Evolutionary conservation across 1,140 invertebrate genomes (phyloP), one percentile per base, ranked within the genome.

Genomic region (Polypedilum vanderplanki): DNA sequence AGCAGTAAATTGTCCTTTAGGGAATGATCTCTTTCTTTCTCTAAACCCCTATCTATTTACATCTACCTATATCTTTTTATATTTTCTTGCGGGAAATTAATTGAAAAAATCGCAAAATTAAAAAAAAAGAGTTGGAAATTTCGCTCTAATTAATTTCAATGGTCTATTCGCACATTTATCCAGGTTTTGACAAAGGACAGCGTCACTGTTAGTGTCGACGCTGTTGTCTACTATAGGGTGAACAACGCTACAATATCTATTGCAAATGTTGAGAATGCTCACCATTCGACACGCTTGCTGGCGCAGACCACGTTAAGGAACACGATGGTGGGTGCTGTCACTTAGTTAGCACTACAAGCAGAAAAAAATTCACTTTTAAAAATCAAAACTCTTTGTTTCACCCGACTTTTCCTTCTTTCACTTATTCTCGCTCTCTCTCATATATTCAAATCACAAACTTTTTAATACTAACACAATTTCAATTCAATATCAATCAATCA

Each of bases 231-330:
- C 78, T 93, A 91, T 79, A 85, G 88, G 18, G 88, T 93, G 22
- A 88, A 87, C 78, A 91, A 92, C 79, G 90, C 93, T 3, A 91
- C 90, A 1, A 88, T 93, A 74, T 91, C 91, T 7, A 88, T 94
- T 57, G 90, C 91, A 24, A 93, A 93, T 77, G 91, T 94, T 3
- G 91, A 92, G 77, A 91, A 94, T 79, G 90, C 90, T 5, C 87
- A 89, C 77, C 88, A 92, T 78, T 87, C 87, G 12, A 91, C 90
- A 1, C 83, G 88, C 74, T 81, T 92, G n/a, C 81, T 91, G 76
- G 89, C 90, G 41, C 88, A 87, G 78, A 87, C 88, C 18, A 96
- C 93, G 18, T 87, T 97, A n/a, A 86, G 96, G 74, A 98, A 97
- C 82, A 95, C 95, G 65, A 93, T 98, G 87, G 24, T 33, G 24